Evolutionary conservation across 2,113 vertebrate genomes (phyloP).

Genomic region (Grammomys surdaster): DNA sequence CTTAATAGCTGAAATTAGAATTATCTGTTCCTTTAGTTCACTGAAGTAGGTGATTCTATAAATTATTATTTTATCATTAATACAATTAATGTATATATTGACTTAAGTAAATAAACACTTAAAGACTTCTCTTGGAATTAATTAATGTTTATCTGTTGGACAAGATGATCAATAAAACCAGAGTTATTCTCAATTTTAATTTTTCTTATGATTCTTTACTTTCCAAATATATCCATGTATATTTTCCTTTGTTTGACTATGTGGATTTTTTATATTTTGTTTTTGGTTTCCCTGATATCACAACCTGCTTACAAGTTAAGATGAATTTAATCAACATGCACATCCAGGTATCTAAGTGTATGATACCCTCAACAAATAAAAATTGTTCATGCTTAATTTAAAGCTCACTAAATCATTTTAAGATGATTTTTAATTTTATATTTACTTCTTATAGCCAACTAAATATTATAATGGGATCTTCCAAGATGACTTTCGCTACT

Average conservation of each 20-base stretch:
- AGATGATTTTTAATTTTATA: neutral
- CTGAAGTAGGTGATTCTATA: neutral
- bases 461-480: neutral
- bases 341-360: neutral
- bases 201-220: neutral
- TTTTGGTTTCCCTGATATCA: neutral
- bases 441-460: neutral
- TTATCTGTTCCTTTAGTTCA: neutral
- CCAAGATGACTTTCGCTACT: neutral
- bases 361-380: neutral
- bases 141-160: neutral
- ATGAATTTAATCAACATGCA: neutral
- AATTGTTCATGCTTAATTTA: neutral
- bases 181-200: neutral
- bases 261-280: neutral
- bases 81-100: neutral
- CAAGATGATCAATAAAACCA: neutral
- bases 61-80: neutral
- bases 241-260: neutral
- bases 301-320: neutral
- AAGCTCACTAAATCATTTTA: neutral
- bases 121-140: neutral
- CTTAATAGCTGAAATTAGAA: neutral
- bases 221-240: neutral
- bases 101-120: neutral